Conservation (phyloP, 2,113 vertebrate genomes). For the Leptodactylus fuscus region DNA sequence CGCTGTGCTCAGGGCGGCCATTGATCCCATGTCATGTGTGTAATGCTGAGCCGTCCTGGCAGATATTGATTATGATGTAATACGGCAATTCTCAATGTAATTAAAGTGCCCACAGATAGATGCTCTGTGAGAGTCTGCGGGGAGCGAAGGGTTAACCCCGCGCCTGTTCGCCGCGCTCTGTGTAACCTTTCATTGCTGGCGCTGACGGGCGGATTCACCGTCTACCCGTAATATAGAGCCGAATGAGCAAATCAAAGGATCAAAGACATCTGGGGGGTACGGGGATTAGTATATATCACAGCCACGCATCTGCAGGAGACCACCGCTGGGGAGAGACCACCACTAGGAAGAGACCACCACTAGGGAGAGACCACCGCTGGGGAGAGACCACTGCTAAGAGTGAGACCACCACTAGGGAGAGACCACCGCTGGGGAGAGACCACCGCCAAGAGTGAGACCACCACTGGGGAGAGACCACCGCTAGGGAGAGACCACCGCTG, state of each 20-base stretch:
- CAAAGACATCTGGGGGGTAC: background rate
- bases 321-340: too few species aligned
- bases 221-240: background rate
- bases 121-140: too few species aligned
- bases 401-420: too few species aligned
- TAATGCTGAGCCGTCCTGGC: conserved; percentile 20
- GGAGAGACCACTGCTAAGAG: too few species aligned
- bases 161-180: background rate
- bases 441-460: too few species aligned
- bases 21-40: conserved; percentile 36
- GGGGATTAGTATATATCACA: background rate
- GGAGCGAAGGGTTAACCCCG: background rate
- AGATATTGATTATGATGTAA: conserved; percentile 36
- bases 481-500: too few species aligned
- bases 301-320: too few species aligned
- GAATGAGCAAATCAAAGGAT: background rate
- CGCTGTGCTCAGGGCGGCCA: background rate
- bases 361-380: too few species aligned
- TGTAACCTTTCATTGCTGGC: background rate
- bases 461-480: too few species aligned
- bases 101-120: background rate
- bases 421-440: too few species aligned
- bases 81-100: background rate
- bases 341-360: too few species aligned
- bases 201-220: background rate